Percentiles rank a stretch among this genome's conserved stretches.
phyloP scores from a whole-genome alignment of 2,797 vertebrate genomes.

The Salmo trutta region DNA sequence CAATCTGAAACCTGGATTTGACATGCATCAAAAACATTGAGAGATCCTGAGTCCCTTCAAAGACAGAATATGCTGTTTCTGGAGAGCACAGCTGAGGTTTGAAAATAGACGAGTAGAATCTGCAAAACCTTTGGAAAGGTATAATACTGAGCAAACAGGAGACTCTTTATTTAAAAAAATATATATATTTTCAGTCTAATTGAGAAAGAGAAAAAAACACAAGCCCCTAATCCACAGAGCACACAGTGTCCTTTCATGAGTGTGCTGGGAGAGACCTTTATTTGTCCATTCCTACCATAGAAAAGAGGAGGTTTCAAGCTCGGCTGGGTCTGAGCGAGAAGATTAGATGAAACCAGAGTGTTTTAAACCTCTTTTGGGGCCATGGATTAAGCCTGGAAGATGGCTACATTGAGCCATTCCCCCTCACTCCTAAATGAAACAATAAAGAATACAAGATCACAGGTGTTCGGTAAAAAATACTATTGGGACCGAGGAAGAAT shows the following conservation, averaged over 20 bases:
- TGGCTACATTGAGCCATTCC: slow-evolving; percentile 74
- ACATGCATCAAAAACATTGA: neutral
- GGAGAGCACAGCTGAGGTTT: slow-evolving; percentile 12
- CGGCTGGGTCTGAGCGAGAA: slow-evolving; percentile 85
- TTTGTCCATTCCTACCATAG: slow-evolving; percentile 87
- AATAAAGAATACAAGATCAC: slow-evolving; percentile 75
- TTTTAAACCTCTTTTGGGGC: slow-evolving; percentile 92
- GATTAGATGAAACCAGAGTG: slow-evolving; percentile 99
- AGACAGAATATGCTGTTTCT: neutral
- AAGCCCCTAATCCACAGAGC: slow-evolving; percentile 84
- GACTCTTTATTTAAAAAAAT: slow-evolving; percentile 58
- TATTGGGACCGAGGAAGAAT: slow-evolving; percentile 19
- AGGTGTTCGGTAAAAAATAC: slow-evolving; percentile 73
- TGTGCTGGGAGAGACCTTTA: slow-evolving; percentile 81
- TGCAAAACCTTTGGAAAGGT: slow-evolving; percentile 49
- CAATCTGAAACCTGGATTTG: neutral
- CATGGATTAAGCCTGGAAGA: slow-evolving; percentile 85
- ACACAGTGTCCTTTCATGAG: slow-evolving; percentile 88
- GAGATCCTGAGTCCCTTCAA: neutral
- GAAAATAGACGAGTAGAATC: slow-evolving; percentile 52
- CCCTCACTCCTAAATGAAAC: slow-evolving; percentile 77
- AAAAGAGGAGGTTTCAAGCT: slow-evolving; percentile 84
- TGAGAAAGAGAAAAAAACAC: slow-evolving; percentile 75
- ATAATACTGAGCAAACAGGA: slow-evolving; percentile 75
- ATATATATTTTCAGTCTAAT: slow-evolving; percentile 78